phyloP scores from a whole-genome alignment of 2,888 invertebrate species.

The Cryptocheilus praepositus region DNA sequence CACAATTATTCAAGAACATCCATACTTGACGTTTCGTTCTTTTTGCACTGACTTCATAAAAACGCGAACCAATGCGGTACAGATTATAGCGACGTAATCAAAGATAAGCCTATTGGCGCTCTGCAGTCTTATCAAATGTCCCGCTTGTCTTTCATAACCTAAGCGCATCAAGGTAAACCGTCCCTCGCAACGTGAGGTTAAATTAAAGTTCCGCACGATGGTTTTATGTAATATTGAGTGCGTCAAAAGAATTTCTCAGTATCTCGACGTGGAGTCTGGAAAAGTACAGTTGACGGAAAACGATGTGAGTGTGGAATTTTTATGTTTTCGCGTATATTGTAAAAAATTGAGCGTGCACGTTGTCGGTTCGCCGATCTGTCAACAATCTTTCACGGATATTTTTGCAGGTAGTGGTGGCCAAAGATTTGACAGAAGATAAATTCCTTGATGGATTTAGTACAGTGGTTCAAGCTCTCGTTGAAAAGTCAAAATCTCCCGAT shows the following conservation, averaged over 20 bases:
- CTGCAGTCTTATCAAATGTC: neutral
- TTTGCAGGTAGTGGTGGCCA: conserved; percentile 55
- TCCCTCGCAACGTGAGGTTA: neutral
- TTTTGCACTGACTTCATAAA: neutral
- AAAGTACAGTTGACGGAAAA: conserved; percentile 62
- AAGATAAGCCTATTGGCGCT: conserved; percentile 1
- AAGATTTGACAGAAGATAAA: neutral
- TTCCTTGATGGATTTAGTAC: conserved; percentile 57
- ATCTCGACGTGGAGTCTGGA: conserved; percentile 59
- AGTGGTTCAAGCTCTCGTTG: conserved; percentile 63
- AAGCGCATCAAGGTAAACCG: neutral
- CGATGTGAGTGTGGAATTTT: conserved; percentile 57
- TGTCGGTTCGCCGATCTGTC: neutral
- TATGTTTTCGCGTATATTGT: neutral
- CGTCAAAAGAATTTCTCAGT: conserved; percentile 64
- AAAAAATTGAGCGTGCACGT: too few relatives aligned
- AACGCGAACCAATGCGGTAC: neutral
- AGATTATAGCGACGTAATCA: neutral
- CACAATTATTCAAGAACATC: too few relatives aligned
- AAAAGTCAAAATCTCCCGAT: conserved; percentile 57
- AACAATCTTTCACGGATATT: neutral
- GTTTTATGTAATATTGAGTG: conserved; percentile 69
- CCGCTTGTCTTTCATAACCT: conserved; percentile 8
- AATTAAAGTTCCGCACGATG: conserved; percentile 51
- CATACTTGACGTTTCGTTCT: too few relatives aligned